phyloP scores from a whole-genome alignment of 2,888 invertebrate species.

The Merodon equestris region DNA sequence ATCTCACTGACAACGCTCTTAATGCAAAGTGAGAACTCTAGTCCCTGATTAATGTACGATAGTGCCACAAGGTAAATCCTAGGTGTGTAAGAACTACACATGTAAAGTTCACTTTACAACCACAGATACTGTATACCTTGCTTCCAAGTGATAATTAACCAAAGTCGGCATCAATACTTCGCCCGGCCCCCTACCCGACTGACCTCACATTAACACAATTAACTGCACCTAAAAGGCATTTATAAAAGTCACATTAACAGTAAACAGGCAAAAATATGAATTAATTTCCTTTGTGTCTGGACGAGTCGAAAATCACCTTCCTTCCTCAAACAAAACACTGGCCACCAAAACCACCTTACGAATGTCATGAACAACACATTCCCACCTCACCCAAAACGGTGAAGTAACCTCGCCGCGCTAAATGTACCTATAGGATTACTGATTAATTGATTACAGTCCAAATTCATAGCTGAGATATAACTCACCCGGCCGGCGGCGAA shows the following conservation, averaged over 20 bases:
- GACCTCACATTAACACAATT: background rate
- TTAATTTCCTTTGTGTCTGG: constrained; percentile 1
- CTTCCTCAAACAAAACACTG: constrained; percentile 26
- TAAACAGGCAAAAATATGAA: background rate
- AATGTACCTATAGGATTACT: constrained; percentile 45
- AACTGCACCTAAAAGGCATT: background rate
- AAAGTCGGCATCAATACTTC: too few relatives aligned
- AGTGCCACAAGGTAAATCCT: too few relatives aligned
- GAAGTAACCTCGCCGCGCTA: constrained; percentile 5
- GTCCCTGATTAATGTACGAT: too few relatives aligned
- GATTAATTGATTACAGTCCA: constrained; percentile 61
- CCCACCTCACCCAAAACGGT: constrained; percentile 5
- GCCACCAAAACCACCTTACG: background rate
- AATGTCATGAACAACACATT: background rate
- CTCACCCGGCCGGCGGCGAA: constrained; percentile 21
- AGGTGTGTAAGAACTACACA: too few relatives aligned
- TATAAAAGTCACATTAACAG: constrained; percentile 29
- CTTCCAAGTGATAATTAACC: too few relatives aligned
- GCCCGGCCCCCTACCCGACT: too few relatives aligned
- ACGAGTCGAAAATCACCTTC: constrained; percentile 21
- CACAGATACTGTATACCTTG: too few relatives aligned
- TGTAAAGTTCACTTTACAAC: too few relatives aligned
- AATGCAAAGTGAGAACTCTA: too few relatives aligned
- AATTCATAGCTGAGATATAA: constrained; percentile 48
- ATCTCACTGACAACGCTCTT: too few relatives aligned